Conservation (phyloP, 2,113 vertebrate species). For the Balaeniceps rex region DNA sequence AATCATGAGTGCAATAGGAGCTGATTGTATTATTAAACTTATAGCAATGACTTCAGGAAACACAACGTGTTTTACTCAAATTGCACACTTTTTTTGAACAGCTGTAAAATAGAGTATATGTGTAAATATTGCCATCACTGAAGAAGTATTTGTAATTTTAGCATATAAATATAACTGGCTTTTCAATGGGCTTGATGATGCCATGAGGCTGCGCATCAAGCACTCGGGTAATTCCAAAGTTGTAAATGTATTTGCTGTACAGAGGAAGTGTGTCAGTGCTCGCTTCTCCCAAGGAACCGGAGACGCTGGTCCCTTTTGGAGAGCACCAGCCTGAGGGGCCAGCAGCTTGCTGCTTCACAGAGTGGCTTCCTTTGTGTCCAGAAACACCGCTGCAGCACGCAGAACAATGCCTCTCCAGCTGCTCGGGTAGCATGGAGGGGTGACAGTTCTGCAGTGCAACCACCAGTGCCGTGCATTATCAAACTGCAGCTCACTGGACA, state of each 20-base stretch:
- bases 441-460: not conserved
- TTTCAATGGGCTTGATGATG: not conserved
- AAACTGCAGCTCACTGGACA: not conserved
- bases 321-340: not conserved
- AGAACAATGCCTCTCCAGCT: not conserved
- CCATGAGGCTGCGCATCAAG: not conserved
- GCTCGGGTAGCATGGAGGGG: accelerated
- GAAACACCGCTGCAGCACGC: not conserved
- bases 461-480: not conserved
- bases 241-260: constrained; percentile 60
- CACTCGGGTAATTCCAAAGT: not conserved
- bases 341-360: not conserved
- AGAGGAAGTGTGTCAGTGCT: not conserved
- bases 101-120: constrained; percentile 71
- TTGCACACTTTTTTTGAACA: constrained; percentile 70
- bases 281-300: not conserved
- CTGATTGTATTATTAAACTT: constrained; percentile 68
- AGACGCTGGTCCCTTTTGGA: not conserved
- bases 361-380: not conserved
- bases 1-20: constrained; percentile 78
- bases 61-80: constrained; percentile 63
- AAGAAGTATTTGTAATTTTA: constrained; percentile 64
- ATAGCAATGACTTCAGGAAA: constrained; percentile 70
- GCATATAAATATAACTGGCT: constrained; percentile 36
- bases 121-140: constrained; percentile 69